phyloP scores from a whole-genome alignment of 2,113 vertebrate genomes.

The Camelus bactrianus region DNA sequence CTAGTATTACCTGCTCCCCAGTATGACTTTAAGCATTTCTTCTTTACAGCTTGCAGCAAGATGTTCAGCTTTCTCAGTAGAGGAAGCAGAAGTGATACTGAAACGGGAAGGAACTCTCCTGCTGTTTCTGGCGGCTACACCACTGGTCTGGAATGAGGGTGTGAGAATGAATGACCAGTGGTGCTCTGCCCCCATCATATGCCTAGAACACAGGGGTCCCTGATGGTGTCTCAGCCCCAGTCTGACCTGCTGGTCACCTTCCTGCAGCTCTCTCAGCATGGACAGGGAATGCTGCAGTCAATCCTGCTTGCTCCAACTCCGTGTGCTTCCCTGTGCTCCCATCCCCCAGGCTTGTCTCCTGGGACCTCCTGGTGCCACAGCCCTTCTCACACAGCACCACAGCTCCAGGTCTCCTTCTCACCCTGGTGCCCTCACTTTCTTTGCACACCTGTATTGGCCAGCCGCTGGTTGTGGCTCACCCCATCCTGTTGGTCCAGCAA shows the following conservation, averaged over 20 bases:
- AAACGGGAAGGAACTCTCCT: neutral
- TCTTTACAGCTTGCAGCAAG: neutral
- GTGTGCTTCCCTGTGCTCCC: neutral
- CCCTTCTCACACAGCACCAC: neutral
- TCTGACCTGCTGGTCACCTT: rapidly evolving
- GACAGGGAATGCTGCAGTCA: neutral
- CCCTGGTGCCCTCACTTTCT: neutral
- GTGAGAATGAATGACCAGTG: neutral
- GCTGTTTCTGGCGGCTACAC: neutral
- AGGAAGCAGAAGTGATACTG: neutral
- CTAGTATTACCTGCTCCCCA: neutral
- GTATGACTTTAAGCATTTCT: neutral
- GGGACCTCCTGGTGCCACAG: neutral
- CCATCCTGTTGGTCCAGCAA: neutral
- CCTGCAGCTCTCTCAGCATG: neutral
- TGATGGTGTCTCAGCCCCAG: neutral
- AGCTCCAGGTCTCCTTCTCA: neutral
- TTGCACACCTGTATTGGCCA: neutral
- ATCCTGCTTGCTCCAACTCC: neutral
- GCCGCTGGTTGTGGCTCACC: neutral
- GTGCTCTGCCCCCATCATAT: neutral
- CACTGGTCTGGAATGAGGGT: neutral
- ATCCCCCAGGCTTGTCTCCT: neutral
- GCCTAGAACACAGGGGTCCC: neutral
- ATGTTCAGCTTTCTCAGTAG: neutral